phyloP scores from a whole-genome alignment of 2,888 invertebrate species.

The Cryptus viduatorius region DNA sequence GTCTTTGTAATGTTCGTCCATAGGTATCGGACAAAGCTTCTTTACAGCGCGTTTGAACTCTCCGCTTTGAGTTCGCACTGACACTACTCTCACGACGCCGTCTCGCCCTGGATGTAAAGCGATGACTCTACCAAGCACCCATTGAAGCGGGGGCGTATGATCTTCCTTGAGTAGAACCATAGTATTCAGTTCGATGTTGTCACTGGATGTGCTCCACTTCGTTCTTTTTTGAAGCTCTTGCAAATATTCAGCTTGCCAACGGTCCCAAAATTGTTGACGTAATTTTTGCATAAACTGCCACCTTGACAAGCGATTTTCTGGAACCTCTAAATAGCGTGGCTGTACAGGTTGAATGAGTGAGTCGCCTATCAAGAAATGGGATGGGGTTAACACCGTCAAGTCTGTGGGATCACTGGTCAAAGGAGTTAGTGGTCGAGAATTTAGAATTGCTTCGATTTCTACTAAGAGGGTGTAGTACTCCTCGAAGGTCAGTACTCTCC shows the following conservation, averaged over 20 bases:
- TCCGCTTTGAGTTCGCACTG: slow-evolving; percentile 72
- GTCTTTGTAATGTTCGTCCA: not conserved
- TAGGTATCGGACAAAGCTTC: slow-evolving; percentile 72
- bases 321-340: slow-evolving; percentile 50
- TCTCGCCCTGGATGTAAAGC: slow-evolving; percentile 75
- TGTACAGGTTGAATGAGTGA: slow-evolving; percentile 63
- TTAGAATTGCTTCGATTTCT: slow-evolving; percentile 71
- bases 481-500: slow-evolving; percentile 67
- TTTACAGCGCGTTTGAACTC: slow-evolving; percentile 66
- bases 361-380: slow-evolving; percentile 75
- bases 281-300: slow-evolving; percentile 71
- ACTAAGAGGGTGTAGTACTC: slow-evolving; percentile 68
- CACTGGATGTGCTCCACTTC: slow-evolving; percentile 57
- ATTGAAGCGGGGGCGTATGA: slow-evolving; percentile 73
- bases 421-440: slow-evolving; percentile 66
- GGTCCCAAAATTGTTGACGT: slow-evolving; percentile 64
- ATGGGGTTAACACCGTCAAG: slow-evolving; percentile 72
- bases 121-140: slow-evolving; percentile 74
- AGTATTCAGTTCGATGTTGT: slow-evolving; percentile 70
- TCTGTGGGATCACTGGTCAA: slow-evolving; percentile 66
- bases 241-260: slow-evolving; percentile 68
- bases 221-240: slow-evolving; percentile 62
- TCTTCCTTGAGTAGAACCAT: slow-evolving; percentile 78
- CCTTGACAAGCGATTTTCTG: slow-evolving; percentile 59
- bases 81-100: slow-evolving; percentile 72